phyloP scores from a whole-genome alignment of 2,888 invertebrate genomes.

The Epirrhoe tristata region DNA sequence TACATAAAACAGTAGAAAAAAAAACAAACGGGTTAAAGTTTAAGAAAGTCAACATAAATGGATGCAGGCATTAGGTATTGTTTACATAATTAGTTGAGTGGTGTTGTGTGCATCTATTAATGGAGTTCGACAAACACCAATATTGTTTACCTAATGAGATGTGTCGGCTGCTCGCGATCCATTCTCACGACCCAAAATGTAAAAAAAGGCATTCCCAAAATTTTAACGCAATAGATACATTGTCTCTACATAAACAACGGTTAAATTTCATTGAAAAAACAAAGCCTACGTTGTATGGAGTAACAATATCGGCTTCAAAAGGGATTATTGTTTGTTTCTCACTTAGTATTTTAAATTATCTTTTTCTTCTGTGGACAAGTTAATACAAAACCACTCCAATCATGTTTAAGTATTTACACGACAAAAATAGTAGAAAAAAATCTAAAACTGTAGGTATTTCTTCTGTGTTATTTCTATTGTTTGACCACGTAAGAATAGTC shows the following conservation, averaged over 20 bases:
- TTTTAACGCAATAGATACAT: constrained; percentile 79
- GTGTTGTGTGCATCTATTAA: constrained; percentile 40
- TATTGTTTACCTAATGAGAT: constrained; percentile 78
- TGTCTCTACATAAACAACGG: constrained; percentile 79
- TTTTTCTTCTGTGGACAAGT: not conserved
- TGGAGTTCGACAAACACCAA: constrained; percentile 60
- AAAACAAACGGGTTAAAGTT: constrained; percentile 25
- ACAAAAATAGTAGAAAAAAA: no score
- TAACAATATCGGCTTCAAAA: constrained; percentile 29
- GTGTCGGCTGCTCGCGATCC: constrained; percentile 71
- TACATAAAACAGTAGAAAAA: constrained; percentile 17
- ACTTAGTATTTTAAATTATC: not conserved
- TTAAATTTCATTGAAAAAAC: constrained; percentile 70
- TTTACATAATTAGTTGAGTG: constrained; percentile 45
- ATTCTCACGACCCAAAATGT: constrained; percentile 78
- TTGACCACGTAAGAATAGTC: no score
- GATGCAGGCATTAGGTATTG: constrained; percentile 26
- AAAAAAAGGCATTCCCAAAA: constrained; percentile 72
- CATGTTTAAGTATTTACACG: no score
- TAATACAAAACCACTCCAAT: no score
- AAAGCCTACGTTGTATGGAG: constrained; percentile 54
- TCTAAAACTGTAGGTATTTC: no score
- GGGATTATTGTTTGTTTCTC: constrained; percentile 3
- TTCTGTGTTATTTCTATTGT: no score
- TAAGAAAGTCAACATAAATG: constrained; percentile 22